These are phyloP conservation scores for Mungos mungo DNA, from an alignment of 2,113 vertebrate genomes.

Conservation along the genomic window DNA sequence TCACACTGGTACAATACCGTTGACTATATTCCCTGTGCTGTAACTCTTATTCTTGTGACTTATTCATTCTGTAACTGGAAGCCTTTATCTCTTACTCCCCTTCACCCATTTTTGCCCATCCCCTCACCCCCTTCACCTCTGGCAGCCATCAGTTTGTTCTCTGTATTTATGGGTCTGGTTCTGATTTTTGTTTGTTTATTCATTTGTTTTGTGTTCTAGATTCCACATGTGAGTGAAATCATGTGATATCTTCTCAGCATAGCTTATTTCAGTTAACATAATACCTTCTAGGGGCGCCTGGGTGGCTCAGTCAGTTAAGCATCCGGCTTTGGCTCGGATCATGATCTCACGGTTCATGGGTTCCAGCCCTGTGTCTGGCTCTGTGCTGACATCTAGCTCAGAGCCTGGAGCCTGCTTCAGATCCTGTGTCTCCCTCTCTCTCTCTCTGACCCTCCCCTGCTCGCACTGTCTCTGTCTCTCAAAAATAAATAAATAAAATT, in stretches of 20 bases:
- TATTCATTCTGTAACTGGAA: not conserved
- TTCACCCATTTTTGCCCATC: not conserved
- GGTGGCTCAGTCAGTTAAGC: too few species aligned
- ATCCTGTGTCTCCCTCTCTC: too few species aligned
- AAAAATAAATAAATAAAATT: too few species aligned
- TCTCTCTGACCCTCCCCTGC: too few species aligned
- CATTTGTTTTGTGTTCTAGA: not conserved
- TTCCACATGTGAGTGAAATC: not conserved
- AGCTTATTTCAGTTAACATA: not conserved
- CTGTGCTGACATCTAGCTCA: too few species aligned
- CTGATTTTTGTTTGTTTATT: not conserved
- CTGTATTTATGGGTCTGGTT: not conserved
- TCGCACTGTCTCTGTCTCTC: too few species aligned
- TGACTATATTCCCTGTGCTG: not conserved
- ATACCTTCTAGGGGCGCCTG: not conserved
- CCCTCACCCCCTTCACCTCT: not conserved
- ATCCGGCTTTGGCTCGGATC: too few species aligned
- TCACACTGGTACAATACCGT: not conserved
- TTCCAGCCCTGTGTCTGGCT: too few species aligned
- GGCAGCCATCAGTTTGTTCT: not conserved
- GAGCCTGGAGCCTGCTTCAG: too few species aligned
- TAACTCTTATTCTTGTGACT: not conserved
- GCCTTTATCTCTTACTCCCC: not conserved
- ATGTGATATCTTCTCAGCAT: not conserved
- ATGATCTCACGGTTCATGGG: too few species aligned